Conservation (phyloP, 1,140 invertebrate genomes). For the Drosophila murphyi region DNA sequence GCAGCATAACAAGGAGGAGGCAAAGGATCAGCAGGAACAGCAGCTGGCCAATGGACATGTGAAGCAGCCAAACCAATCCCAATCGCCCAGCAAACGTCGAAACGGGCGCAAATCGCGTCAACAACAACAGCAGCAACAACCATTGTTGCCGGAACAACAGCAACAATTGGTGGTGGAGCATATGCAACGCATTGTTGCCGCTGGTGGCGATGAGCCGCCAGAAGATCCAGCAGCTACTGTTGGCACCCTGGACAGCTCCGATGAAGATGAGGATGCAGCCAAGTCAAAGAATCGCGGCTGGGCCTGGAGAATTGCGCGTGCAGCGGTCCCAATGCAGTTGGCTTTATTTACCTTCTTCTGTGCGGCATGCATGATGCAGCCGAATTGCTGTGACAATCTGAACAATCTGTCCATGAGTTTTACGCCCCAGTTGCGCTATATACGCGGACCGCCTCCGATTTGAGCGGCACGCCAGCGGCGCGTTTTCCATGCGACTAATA, state of each 20-base stretch:
- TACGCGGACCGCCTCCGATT: conserved; percentile 93
- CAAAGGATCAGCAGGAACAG: conserved; percentile 33
- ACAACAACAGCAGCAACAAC: conserved; percentile 15
- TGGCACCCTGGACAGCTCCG: conserved; percentile 54
- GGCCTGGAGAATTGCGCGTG: conserved; percentile 91
- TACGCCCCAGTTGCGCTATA: conserved; percentile 93
- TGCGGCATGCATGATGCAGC: conserved; percentile 92
- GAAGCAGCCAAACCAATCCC: conserved; percentile 9
- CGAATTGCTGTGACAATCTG: conserved; percentile 92
- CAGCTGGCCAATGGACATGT: conserved; percentile 41
- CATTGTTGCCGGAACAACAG: conserved; percentile 38
- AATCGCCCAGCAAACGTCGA: conserved; percentile 53
- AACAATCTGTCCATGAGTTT: conserved; percentile 93
- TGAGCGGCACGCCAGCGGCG: conserved; percentile 85
- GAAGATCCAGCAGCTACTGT: conserved; percentile 72
- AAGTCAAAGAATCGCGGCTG: conserved; percentile 86
- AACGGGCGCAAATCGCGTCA: conserved; percentile 50
- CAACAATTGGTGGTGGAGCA: conserved; percentile 39
- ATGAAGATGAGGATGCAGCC: conserved; percentile 53
- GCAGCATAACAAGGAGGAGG: not conserved
- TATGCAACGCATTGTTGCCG: conserved; percentile 40
- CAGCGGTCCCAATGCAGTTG: conserved; percentile 92
- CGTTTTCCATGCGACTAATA: conserved; percentile 26
- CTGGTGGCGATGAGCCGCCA: conserved; percentile 70
- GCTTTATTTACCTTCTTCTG: conserved; percentile 92